Evolutionary conservation across 2,797 vertebrate species (phyloP).

Genomic region (Manis pentadactyla): DNA sequence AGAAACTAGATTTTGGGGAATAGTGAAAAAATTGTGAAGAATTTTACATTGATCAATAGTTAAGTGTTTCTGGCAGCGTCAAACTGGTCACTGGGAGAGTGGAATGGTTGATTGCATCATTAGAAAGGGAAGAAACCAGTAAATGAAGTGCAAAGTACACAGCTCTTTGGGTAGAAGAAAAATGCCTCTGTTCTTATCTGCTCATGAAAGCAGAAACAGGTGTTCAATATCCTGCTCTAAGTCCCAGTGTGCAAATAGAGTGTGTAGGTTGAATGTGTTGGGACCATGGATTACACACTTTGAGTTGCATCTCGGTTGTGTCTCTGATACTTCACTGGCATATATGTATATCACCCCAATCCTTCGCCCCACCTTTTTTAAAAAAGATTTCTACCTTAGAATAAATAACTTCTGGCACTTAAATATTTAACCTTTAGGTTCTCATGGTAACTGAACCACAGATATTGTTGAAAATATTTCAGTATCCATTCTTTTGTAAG

Average conservation of each 20-base stretch:
- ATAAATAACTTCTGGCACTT: neutral
- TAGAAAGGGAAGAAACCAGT: neutral
- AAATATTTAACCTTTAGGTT: slow-evolving; percentile 26
- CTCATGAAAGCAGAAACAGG: neutral
- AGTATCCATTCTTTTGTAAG: neutral
- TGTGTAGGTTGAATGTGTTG: neutral
- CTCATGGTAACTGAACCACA: neutral
- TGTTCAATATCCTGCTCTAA: neutral
- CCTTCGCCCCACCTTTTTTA: too few species aligned
- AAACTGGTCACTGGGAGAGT: neutral
- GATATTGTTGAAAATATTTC: slow-evolving; percentile 31
- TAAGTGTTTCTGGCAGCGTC: neutral
- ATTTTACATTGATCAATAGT: neutral
- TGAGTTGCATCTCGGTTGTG: neutral
- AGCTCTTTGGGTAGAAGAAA: neutral
- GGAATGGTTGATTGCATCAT: neutral
- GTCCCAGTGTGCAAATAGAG: neutral
- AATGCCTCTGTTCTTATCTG: neutral
- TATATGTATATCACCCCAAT: neutral
- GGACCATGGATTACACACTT: neutral
- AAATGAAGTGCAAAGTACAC: neutral
- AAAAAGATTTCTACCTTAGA: neutral
- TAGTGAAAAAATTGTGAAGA: slow-evolving; percentile 25
- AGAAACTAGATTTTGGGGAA: neutral
- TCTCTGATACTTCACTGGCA: neutral